phyloP scores from a whole-genome alignment of 2,888 invertebrate genomes.

The Luffia ferchaultella region DNA sequence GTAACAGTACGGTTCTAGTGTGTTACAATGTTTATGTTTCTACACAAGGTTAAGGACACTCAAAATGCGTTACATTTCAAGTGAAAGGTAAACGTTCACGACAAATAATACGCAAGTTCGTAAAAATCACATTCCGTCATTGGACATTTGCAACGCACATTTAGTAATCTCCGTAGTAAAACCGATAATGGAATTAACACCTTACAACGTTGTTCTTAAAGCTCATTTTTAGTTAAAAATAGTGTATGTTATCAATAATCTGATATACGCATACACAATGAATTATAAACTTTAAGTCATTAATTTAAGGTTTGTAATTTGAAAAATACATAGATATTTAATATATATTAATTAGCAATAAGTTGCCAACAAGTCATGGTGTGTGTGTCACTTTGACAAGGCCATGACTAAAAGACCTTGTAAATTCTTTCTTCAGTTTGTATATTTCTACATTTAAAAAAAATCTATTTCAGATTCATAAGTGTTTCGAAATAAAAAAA shows the following conservation, averaged over 20 bases:
- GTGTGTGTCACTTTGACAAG: neutral
- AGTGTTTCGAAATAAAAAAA: no score
- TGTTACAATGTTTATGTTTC: constrained; percentile 6
- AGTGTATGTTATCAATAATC: neutral
- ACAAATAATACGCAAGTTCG: neutral
- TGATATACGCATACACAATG: neutral
- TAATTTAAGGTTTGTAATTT: neutral
- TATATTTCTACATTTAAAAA: neutral
- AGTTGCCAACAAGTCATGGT: no score
- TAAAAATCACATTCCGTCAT: neutral
- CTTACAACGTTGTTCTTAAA: neutral
- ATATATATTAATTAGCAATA: neutral
- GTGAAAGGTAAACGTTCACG: neutral
- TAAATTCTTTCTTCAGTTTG: neutral
- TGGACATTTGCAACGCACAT: neutral
- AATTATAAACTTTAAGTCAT: neutral
- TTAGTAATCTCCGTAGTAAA: neutral
- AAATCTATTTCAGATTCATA: no score
- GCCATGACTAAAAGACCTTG: neutral
- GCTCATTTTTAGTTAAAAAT: neutral
- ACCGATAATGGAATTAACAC: neutral
- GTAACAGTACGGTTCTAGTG: no score
- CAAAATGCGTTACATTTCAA: neutral
- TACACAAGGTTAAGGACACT: constrained; percentile 6
- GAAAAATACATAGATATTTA: no score